Conservation (phyloP, 2,888 invertebrate species). For the Polia nebulosa region DNA sequence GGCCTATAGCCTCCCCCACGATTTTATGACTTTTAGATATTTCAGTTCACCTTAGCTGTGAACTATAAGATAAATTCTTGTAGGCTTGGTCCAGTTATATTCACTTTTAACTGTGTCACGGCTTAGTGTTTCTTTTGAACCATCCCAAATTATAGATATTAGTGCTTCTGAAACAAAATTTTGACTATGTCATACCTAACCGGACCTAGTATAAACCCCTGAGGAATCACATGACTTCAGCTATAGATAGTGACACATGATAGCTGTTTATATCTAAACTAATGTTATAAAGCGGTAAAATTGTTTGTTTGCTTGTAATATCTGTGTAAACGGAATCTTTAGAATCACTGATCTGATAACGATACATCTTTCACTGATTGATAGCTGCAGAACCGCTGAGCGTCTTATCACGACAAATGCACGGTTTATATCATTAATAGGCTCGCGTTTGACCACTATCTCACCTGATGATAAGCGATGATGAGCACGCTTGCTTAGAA, state of each 20-base stretch:
- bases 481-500: too few relatives aligned
- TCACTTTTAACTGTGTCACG: neutral
- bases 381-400: neutral
- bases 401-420: too few relatives aligned
- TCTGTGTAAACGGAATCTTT: neutral
- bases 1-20: too few relatives aligned
- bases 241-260: slow-evolving; percentile 1
- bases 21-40: too few relatives aligned
- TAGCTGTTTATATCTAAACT: neutral
- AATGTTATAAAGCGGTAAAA: neutral
- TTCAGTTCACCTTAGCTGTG: too few relatives aligned
- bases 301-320: neutral
- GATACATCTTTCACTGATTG: neutral
- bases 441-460: too few relatives aligned
- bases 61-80: too few relatives aligned
- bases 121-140: neutral
- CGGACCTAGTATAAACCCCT: slow-evolving; percentile 20
- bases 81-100: neutral
- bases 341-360: neutral
- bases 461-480: too few relatives aligned
- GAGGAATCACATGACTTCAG: slow-evolving; percentile 6
- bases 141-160: neutral
- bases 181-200: neutral
- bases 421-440: too few relatives aligned
- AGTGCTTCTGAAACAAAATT: neutral